Base-by-base conservation (phyloP, 2,888 invertebrate genomes). In the Caenorhabditis afra region DNA sequence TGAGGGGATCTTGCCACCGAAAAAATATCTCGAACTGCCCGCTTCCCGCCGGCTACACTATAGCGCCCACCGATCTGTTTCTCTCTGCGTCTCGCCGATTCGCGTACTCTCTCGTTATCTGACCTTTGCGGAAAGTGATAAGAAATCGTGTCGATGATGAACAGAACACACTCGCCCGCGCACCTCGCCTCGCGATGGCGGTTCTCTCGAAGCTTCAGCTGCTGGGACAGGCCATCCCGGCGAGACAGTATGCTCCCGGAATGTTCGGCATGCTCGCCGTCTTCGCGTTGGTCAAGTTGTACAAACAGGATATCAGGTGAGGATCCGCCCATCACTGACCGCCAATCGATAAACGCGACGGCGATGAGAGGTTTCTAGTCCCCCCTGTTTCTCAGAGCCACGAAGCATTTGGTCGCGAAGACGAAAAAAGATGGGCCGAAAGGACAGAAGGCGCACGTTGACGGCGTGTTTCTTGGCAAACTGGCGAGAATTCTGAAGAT, bases 401-500 rank as follows among this genome's bases (percentile, higher is more conserved):
- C 79, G 10, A 73, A 62, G 45, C 66, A 79, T 23, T 45, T 73
- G 44, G 58, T 67, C 5, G 64, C 66, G 11, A 61, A 73, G 18
- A 62, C 58, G 11, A 79, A 79, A 22, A 70, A 74, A 57, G 14
- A 45, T 10, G 65, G 53, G n/a, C 41, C 65, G 45, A 78, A 75
- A 66, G 64, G 67, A 44, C 47, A 61, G 23, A 78, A 81, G 62
- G 83, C 85, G 0, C 81, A 85, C 45, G 85, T 85, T n/a, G 82
- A 85, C 52, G 68, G 66, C 16, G 81, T 73, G 4, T 88, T 88
- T 59, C 53, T 88, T 49, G 45, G 79, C 20, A 85, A 85, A 73
- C 55, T 88, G 22, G 64, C 74, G n/a, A 52, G 79, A 23, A 87
- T 88, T 58, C 53, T 88, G 22, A 83, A 83, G 49, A 87, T 88